These are phyloP conservation scores for Formica aserva DNA, from an alignment of 2,888 invertebrate genomes.

Conservation along the genomic window DNA sequence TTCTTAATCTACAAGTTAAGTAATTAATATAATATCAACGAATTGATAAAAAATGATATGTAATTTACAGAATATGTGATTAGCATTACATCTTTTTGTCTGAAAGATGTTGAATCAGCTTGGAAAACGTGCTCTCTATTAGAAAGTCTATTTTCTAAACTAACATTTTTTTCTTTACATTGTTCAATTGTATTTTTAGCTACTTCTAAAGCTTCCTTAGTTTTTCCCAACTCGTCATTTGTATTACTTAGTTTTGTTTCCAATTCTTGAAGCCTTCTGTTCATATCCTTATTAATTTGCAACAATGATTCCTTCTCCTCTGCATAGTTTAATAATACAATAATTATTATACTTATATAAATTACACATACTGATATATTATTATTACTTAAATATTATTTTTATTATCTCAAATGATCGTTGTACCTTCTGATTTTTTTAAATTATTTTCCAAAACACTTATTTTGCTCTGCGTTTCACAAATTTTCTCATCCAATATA, in stretches of 20 bases:
- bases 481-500: slow-evolving; percentile 42
- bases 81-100: slow-evolving; percentile 54
- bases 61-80: slow-evolving; percentile 11
- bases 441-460: slow-evolving; percentile 63
- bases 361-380: slow-evolving; percentile 1
- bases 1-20: slow-evolving; percentile 68
- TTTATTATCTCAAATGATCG: neutral
- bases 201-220: slow-evolving; percentile 65
- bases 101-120: neutral
- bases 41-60: neutral
- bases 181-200: slow-evolving; percentile 60
- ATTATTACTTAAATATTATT: slow-evolving; percentile 2
- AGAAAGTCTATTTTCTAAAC: slow-evolving; percentile 69
- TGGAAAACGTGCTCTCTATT: slow-evolving; percentile 21
- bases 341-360: slow-evolving; percentile 27
- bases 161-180: slow-evolving; percentile 68
- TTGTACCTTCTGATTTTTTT: slow-evolving; percentile 67
- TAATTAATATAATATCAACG: slow-evolving; percentile 11
- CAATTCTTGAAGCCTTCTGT: slow-evolving; percentile 70
- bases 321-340: slow-evolving; percentile 23
- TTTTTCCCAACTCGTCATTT: slow-evolving; percentile 64
- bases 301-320: slow-evolving; percentile 68
- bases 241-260: slow-evolving; percentile 64
- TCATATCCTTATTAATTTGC: slow-evolving; percentile 66
- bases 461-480: slow-evolving; percentile 62